Percentiles rank a stretch among this genome's conserved stretches.
Evolutionary conservation across 2,797 vertebrate genomes (phyloP).

Genomic region (Dicrostonyx torquatus): DNA sequence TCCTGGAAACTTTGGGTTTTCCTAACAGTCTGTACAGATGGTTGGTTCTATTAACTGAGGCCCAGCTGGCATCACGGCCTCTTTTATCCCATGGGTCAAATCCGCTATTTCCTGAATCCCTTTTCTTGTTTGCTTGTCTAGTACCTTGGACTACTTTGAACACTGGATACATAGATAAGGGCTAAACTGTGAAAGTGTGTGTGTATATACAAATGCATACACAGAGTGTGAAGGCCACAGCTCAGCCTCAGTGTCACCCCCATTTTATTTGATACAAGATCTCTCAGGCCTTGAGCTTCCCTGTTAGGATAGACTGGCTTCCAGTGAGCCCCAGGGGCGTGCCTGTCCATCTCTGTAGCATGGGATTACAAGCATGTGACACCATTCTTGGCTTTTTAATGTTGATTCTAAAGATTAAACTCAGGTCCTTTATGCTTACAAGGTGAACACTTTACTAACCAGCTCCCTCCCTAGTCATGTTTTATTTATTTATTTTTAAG

Average conservation of each 20-base stretch:
- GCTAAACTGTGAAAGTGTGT: background rate
- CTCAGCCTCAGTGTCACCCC: background rate
- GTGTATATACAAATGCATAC: background rate
- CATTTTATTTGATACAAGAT: background rate
- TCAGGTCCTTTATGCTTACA: no score
- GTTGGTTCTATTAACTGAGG: background rate
- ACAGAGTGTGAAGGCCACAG: background rate
- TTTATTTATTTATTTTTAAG: no score
- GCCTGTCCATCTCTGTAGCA: no score
- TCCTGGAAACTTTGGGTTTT: no score
- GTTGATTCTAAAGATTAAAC: no score
- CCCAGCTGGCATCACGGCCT: background rate
- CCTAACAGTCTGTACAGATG: background rate
- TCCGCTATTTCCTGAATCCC: background rate
- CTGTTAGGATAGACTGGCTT: no score
- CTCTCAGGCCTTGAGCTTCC: background rate
- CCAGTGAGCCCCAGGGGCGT: no score
- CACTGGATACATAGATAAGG: background rate
- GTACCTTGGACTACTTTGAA: background rate
- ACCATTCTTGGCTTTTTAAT: no score
- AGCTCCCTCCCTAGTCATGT: no score
- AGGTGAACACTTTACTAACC: no score
- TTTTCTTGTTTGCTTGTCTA: background rate
- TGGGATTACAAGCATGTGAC: no score
- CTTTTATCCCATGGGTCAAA: background rate